A percentile compares a stretch with the other conserved stretches of the same genome.
These are phyloP conservation scores for Tribolium freemani DNA, from an alignment of 2,888 invertebrate genomes.

Conservation along the genomic window DNA sequence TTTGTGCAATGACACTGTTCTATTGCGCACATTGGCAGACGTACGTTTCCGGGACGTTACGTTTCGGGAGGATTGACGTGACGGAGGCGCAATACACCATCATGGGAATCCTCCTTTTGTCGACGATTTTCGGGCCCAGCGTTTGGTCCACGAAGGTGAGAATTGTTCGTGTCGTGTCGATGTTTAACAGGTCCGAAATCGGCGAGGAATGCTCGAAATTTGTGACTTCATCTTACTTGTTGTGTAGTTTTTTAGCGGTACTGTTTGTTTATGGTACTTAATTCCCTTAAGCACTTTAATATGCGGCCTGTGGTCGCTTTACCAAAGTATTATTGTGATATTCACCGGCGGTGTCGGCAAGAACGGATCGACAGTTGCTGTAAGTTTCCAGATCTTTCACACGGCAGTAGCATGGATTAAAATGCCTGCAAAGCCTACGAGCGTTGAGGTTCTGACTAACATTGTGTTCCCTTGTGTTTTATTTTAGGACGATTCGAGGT, in stretches of 20 bases:
- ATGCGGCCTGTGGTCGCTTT: slow-evolving; percentile 80
- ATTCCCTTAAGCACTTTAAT: slow-evolving; percentile 82
- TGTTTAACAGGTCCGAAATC: not conserved
- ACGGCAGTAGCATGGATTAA: slow-evolving; percentile 42
- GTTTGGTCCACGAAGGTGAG: slow-evolving; percentile 87
- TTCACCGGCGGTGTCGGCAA: slow-evolving; percentile 93
- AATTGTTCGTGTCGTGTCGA: not conserved
- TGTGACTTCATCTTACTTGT: slow-evolving; percentile 10
- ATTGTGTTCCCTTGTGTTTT: slow-evolving; percentile 25
- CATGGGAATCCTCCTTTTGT: slow-evolving; percentile 88
- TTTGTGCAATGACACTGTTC: slow-evolving; percentile 94
- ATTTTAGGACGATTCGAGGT: slow-evolving; percentile 33
- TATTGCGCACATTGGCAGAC: slow-evolving; percentile 99
- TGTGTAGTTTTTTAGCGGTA: slow-evolving; percentile 72
- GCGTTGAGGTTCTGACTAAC: slow-evolving; percentile 36
- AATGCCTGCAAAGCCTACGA: slow-evolving; percentile 39
- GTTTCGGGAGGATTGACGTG: slow-evolving; percentile 94
- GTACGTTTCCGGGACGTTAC: slow-evolving; percentile 95
- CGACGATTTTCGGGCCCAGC: slow-evolving; percentile 87
- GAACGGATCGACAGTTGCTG: slow-evolving; percentile 98
- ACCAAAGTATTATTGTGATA: slow-evolving; percentile 78
- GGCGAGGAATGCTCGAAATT: not conserved
- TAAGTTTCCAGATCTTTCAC: slow-evolving; percentile 71
- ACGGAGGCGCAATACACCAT: slow-evolving; percentile 98
- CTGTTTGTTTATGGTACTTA: slow-evolving; percentile 82